Evolutionary conservation across 2,797 vertebrate species (phyloP), one percentile per base, ranked within the genome.

Genomic region (Bryconaethiops microstoma): DNA sequence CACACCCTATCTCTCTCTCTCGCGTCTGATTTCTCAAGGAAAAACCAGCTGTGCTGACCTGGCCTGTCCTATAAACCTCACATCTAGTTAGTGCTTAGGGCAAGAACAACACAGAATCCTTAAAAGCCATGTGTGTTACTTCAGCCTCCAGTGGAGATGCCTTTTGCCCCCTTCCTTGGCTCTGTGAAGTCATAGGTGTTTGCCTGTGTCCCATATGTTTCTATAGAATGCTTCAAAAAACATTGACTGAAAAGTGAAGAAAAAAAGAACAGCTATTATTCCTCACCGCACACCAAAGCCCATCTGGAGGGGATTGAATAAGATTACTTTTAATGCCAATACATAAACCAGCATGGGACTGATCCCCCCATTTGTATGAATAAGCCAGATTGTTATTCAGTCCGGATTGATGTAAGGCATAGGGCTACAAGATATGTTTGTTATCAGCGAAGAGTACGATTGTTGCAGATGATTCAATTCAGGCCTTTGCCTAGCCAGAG

Each of bases 271-370:
- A 64, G 77, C 54, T 80, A 79, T 77, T 79, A 78, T 80, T 85
- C 59, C 69, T 81, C 77, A 68, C 73, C 55, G 23, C 69, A 59
- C 78, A 79, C 78, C 74, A 77, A 82, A 84, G 77, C 50, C 90
- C 91, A 92, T 91, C 87, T 93, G 91, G 90, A 90, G 88, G 89
- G 90, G 88, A 90, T 77, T 21, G 81, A 84, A 86, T 77, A 62
- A 65, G 64, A 85, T 91, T 84, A 86, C 12, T 75, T 85, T 86
- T 87, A 86, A 88, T 84, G 80, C 76, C 76, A 81, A 87, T 88
- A 86, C 89, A 87, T 90, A 90, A 92, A 90, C 87, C 90, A 90
- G 80, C 74, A 71, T 86, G 85, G 29, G 78, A 78, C 85, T 85
- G 82, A 90, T 87, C 63, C 85, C 79, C 83, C 90, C 81, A 84